Conservation (phyloP, 2,888 invertebrate species). For the Philereme transversata region DNA sequence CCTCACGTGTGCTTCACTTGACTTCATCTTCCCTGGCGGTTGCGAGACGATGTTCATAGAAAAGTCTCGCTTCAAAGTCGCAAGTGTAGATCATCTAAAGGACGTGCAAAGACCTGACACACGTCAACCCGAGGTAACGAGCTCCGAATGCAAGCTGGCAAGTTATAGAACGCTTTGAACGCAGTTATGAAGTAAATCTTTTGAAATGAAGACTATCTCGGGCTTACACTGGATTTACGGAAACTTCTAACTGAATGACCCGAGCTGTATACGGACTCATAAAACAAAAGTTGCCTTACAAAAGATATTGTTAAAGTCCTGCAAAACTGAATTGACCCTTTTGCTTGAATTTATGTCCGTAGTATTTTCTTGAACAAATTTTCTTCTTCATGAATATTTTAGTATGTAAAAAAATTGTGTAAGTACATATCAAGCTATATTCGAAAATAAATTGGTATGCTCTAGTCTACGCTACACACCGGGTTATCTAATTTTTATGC, state of each 20-base stretch:
- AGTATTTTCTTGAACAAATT: slow-evolving; percentile 10
- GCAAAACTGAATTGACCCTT: slow-evolving; percentile 16
- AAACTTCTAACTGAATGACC: slow-evolving; percentile 18
- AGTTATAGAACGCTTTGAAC: slow-evolving; percentile 24
- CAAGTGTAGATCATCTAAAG: not conserved
- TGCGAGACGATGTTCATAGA: not conserved
- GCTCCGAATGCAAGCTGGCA: slow-evolving; percentile 51
- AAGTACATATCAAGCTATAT: slow-evolving; percentile 11
- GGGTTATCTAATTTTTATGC: slow-evolving; percentile 32
- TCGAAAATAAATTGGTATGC: slow-evolving; percentile 24
- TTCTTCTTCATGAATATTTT: slow-evolving; percentile 23
- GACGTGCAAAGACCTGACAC: slow-evolving; percentile 41
- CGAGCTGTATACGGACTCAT: slow-evolving; percentile 16
- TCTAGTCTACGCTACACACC: slow-evolving; percentile 16
- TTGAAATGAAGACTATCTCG: slow-evolving; percentile 25
- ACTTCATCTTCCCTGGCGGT: not conserved
- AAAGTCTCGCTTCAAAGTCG: slow-evolving; percentile 6
- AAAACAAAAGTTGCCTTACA: slow-evolving; percentile 14
- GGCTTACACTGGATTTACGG: slow-evolving; percentile 15
- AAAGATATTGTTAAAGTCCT: slow-evolving; percentile 10
- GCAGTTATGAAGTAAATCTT: slow-evolving; percentile 26
- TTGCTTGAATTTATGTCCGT: slow-evolving; percentile 13
- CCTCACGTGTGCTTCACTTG: too few species aligned
- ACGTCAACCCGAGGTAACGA: slow-evolving; percentile 52
- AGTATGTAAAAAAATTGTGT: slow-evolving; percentile 18